Evolutionary conservation across 2,113 vertebrate species (phyloP).

Genomic region (Donacobius atricapilla): DNA sequence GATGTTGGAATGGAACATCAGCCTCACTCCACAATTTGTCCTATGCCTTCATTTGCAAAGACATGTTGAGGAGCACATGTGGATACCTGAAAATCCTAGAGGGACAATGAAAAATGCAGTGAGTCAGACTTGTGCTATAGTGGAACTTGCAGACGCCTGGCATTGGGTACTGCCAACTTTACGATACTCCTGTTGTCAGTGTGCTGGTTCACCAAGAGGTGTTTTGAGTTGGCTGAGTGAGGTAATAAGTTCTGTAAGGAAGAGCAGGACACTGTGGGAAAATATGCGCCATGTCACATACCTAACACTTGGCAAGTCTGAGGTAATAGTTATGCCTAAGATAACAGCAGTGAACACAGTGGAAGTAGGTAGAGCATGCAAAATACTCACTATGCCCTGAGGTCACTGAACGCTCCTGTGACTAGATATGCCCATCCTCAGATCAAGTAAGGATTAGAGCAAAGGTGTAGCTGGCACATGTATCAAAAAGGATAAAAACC

Average conservation of each 20-base stretch:
- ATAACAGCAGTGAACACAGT: neutral
- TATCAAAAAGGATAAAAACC: neutral
- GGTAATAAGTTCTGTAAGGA: neutral
- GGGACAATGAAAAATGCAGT: neutral
- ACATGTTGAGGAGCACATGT: rapidly evolving
- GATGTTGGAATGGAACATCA: neutral
- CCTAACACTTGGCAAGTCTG: neutral
- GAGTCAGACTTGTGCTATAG: neutral
- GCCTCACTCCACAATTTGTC: neutral
- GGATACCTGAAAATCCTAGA: neutral
- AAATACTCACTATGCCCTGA: slow-evolving; percentile 3
- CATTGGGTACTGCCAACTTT: neutral
- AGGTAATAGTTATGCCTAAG: neutral
- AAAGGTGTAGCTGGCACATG: neutral
- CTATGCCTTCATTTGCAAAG: neutral
- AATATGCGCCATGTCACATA: slow-evolving; percentile 18
- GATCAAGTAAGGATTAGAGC: neutral
- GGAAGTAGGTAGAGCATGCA: slow-evolving; percentile 1
- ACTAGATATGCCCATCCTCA: neutral
- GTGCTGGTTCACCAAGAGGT: neutral
- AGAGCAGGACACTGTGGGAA: slow-evolving; percentile 27
- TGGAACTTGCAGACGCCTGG: neutral
- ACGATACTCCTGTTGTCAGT: neutral
- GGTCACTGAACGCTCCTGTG: neutral
- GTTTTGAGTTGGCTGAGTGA: slow-evolving; percentile 4